Conservation (phyloP, 2,888 invertebrate genomes). For the Cantharis lateralis region DNA sequence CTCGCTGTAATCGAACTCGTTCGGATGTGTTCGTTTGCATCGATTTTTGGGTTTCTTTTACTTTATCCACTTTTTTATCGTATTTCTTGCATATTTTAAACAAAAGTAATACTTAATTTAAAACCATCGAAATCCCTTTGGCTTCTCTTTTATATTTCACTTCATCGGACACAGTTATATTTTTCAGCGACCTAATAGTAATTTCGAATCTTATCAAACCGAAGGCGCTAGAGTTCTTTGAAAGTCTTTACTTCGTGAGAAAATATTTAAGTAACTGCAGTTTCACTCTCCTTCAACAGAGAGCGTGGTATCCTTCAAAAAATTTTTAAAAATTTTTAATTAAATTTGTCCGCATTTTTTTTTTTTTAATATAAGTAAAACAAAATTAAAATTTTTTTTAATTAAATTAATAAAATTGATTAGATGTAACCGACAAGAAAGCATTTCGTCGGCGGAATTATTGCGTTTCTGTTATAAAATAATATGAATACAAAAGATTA, state of each 20-base stretch:
- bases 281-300: conserved; percentile 48
- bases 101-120: background rate
- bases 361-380: background rate
- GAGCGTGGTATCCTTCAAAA: conserved; percentile 41
- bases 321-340: background rate
- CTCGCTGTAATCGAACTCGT: conserved; percentile 32
- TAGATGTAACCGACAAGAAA: background rate
- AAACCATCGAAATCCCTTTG: background rate
- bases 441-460: background rate
- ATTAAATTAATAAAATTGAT: no score
- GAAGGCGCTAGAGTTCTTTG: conserved; percentile 28
- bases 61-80: background rate
- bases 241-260: conserved; percentile 35
- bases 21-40: conserved; percentile 40
- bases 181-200: background rate
- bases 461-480: background rate
- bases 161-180: rapidly evolving
- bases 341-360: background rate
- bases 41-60: background rate
- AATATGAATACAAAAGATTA: background rate
- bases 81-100: background rate
- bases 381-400: background rate
- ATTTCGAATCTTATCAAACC: conserved; percentile 12
- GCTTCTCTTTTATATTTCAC: background rate
- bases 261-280: conserved; percentile 45